Conservation (phyloP, 2,113 vertebrate species). For the Melanerpes formicivorus region DNA sequence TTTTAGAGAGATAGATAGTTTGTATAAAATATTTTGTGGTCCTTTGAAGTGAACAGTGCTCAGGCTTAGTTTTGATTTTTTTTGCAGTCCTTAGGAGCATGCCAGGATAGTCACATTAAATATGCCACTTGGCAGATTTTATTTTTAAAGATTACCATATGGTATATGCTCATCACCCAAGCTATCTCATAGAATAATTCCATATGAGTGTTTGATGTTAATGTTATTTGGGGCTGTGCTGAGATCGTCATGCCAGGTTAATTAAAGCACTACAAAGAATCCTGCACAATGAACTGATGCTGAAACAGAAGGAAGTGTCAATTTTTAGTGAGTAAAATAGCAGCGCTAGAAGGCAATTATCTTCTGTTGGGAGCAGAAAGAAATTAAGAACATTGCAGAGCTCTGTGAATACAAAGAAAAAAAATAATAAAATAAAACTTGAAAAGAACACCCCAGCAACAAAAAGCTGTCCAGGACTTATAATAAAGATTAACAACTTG, state of each 20-base stretch:
- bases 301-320: conserved; percentile 53
- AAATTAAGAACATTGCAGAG: conserved; percentile 8
- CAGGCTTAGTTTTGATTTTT: conserved; percentile 52
- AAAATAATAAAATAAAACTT: not conserved
- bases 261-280: conserved; percentile 62
- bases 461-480: not conserved
- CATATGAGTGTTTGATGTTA: conserved; percentile 39
- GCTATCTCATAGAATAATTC: conserved; percentile 49
- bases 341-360: conserved; percentile 24
- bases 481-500: conserved; percentile 8
- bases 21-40: conserved; percentile 62
- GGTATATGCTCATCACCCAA: conserved; percentile 43
- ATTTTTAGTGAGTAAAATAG: conserved; percentile 27
- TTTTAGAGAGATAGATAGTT: conserved; percentile 52
- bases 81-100: conserved; percentile 29
- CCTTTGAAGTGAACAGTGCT: conserved; percentile 57
- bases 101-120: conserved; percentile 40
- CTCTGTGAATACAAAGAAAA: not conserved
- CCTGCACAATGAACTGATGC: conserved; percentile 31
- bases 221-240: conserved; percentile 52
- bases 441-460: not conserved
- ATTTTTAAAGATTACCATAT: conserved; percentile 70
- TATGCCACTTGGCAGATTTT: conserved; percentile 47
- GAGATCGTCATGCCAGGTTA: conserved; percentile 58
- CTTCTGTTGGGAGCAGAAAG: conserved; percentile 5